Base-by-base conservation (phyloP, 2,113 vertebrate species). In the Hippocampus mohnikei region DNA sequence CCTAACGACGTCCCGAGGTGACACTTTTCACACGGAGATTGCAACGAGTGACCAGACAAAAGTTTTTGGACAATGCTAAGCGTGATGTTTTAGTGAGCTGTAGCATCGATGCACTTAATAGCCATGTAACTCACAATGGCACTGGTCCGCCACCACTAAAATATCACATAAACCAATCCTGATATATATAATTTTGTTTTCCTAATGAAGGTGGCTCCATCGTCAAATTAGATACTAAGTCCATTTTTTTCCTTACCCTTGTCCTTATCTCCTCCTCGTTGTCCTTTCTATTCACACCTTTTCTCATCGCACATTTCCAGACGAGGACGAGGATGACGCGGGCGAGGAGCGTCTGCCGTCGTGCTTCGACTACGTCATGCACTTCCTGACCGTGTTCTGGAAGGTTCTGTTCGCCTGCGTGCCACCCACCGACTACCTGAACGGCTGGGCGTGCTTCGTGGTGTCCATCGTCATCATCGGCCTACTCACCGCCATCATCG, bases 311-410 rank as follows among this genome's bases (percentile, higher is more conserved):
- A 21, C 9, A 12, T 16, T 1, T 12, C 4, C 46, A 71, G 97
- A 99, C 2, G 97, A 99, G 84, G 97, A 99, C 0, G 97, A 99
- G 48, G 97, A 99, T 0, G 97, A 99, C 61, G 92, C 95, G 0
- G 97, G 97, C 0, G 97, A 99, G 69, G 97, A 99, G 71, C 93
- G 95, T 27, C 93, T 99, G 81, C 97, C 97, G 0, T 99, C 97
- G 69, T 99, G 97, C 84, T 98, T 99, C 11, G 97, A 99, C 92
- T 99, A 99, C 0, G 97, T 99, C 85, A 99, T 99, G 97, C 97
- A 99, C 90, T 99, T 99, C 90, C 94, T 99, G 79, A 98, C 97
- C 0, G 97, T 99, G 72, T 99, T 99, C 94, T 99, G 97, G 97
- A 99, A 99, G 90, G 97, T 99, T 44, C 92, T 98, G 78, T 99